Percentiles rank a stretch among this genome's conserved stretches.
Conservation (phyloP, 2,797 vertebrate species). For the Myioborus miniatus region DNA sequence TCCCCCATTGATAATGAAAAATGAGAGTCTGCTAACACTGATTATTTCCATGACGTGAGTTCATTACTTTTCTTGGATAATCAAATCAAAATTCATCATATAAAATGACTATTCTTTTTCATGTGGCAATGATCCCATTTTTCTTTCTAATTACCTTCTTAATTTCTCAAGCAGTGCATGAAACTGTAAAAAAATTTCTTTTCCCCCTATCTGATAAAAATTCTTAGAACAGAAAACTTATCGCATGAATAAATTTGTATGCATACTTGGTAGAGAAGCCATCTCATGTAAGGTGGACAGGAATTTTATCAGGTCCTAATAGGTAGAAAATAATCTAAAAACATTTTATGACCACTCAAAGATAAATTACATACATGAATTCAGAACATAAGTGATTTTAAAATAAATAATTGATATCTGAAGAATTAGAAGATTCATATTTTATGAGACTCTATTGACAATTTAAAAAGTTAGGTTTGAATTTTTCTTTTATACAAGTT, state of each 20-base stretch:
- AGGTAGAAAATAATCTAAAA: background rate
- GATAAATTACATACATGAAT: background rate
- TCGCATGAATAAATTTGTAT: background rate
- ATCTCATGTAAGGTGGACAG: background rate
- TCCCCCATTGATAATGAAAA: conserved; percentile 53
- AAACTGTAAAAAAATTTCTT: background rate
- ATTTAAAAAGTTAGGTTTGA: background rate
- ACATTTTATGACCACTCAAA: background rate
- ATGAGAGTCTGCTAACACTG: conserved; percentile 54
- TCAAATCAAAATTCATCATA: conserved; percentile 68
- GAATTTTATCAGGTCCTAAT: background rate
- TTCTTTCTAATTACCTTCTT: background rate
- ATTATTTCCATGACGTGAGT: conserved; percentile 41
- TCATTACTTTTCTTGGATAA: conserved; percentile 63
- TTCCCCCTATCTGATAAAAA: background rate
- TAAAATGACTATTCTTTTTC: conserved; percentile 53
- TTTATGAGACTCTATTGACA: background rate
- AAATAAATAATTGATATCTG: background rate
- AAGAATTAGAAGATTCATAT: conserved; percentile 7
- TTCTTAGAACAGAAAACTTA: background rate
- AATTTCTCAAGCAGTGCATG: background rate
- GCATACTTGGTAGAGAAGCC: background rate
- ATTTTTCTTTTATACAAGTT: background rate
- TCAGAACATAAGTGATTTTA: background rate
- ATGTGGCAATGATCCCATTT: conserved; percentile 50